Base-by-base conservation (phyloP, 2,888 invertebrate species). In the Calameuta filiformis region DNA sequence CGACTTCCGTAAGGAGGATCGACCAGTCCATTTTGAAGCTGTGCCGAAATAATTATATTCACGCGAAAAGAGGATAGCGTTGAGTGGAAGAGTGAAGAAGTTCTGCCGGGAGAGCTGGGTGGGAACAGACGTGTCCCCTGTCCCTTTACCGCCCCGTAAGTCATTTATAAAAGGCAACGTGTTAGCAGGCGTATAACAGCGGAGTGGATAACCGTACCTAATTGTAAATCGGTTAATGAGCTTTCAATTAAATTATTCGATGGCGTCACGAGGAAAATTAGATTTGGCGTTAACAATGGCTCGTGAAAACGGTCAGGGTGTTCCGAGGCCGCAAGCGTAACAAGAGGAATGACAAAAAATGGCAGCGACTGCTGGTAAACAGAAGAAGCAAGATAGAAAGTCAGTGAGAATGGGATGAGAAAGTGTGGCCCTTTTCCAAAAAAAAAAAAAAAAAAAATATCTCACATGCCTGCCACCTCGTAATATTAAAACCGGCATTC, bases 161-260 rank as follows among this genome's bases (percentile, higher is more conserved):
- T 4, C 40, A 56, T 56, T 56, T 56, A 56, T 56, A 56, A 23
- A 56, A 56, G 23, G 23, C 56, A 56, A 56, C 2, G 56, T 9
- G 23, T 9, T 56, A 15, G 23, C 23, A 56, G 56, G 56, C 56
- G 56, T 23, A 23, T 9, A 56, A 56, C 56, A 23, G 23, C 23
- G 23, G 9, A 56, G 56, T 6, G 56, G 56, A 23, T 23, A 56
- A 73, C 71, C 73, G 71, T 4, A 76, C 74, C 77, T 79, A 80
- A 79, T 81, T 79, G 79, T 69, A 73, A 79, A 79, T 80, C 76
- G 77, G 77, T 79, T 77, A 78, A 73, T 73, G 79, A 82, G 81
- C 79, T 81, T 79, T 79, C 79, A 78, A 82, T 78, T 80, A 76
- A 75, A 77, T 74, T 69, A 77, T 77, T 79, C 79, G 77, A 77